Evolutionary conservation across 2,113 vertebrate species (phyloP).

Genomic region (Indicator indicator): DNA sequence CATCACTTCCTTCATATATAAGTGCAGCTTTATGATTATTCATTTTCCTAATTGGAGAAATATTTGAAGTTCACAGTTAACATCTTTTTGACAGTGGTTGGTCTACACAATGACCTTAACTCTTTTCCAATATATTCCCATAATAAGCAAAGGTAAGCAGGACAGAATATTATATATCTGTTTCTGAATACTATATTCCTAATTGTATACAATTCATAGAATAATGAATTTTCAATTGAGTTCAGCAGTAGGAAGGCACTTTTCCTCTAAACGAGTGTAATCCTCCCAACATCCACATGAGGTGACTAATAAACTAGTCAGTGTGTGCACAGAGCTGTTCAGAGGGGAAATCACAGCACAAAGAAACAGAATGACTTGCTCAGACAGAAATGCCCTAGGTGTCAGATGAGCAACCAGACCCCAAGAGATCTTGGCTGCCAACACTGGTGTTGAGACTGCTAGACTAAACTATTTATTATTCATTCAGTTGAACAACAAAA

Average conservation of each 20-base stretch:
- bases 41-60: neutral
- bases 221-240: neutral
- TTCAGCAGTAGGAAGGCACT: neutral
- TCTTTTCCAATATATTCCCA: neutral
- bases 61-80: neutral
- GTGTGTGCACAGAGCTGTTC: neutral
- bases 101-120: neutral
- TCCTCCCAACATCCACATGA: neutral
- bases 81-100: neutral
- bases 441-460: neutral
- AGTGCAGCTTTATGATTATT: neutral
- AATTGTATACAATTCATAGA: neutral
- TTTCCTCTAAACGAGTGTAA: neutral
- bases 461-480: neutral
- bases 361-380: neutral
- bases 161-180: neutral
- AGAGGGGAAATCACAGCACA: neutral
- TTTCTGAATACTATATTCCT: neutral
- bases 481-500: neutral
- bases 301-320: neutral
- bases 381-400: neutral
- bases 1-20: neutral
- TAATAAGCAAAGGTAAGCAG: neutral
- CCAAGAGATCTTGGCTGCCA: neutral
- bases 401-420: neutral